A percentile compares a stretch with the other conserved stretches of the same genome.
phyloP scores from a whole-genome alignment of 2,888 invertebrate genomes.

The Gisinianus flammeolus region DNA sequence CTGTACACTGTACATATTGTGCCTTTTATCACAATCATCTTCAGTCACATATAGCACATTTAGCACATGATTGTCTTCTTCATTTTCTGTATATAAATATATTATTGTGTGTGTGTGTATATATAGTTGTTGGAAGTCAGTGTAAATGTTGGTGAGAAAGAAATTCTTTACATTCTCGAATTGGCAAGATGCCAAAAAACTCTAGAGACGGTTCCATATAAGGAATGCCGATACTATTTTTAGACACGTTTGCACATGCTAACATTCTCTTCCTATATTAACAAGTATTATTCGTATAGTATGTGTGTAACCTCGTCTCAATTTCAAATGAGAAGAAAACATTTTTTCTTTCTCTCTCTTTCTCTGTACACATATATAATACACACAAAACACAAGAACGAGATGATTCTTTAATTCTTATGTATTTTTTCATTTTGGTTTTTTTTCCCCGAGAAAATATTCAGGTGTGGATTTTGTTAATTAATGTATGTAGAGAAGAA shows the following conservation, averaged over 20 bases:
- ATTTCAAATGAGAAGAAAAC: not conserved
- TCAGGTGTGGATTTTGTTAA: too few relatives aligned
- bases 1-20: not conserved
- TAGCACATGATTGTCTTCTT: slow-evolving; percentile 33
- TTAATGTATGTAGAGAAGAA: too few relatives aligned
- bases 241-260: slow-evolving; percentile 35
- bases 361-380: not conserved
- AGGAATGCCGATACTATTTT: slow-evolving; percentile 36
- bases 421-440: too few relatives aligned
- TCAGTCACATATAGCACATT: slow-evolving; percentile 26
- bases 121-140: not conserved
- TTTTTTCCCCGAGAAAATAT: too few relatives aligned
- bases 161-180: slow-evolving; percentile 34
- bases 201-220: slow-evolving; percentile 39
- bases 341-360: not conserved
- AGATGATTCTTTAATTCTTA: too few relatives aligned
- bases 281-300: not conserved
- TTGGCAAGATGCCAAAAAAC: slow-evolving; percentile 38
- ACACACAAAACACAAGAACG: not conserved
- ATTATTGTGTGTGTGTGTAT: slow-evolving; percentile 2
- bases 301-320: not conserved
- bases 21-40: slow-evolving; percentile 9
- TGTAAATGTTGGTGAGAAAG: slow-evolving; percentile 27
- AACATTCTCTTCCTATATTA: not conserved
- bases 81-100: not conserved